phyloP scores from a whole-genome alignment of 2,888 invertebrate species.

The Tiphia femorata region DNA sequence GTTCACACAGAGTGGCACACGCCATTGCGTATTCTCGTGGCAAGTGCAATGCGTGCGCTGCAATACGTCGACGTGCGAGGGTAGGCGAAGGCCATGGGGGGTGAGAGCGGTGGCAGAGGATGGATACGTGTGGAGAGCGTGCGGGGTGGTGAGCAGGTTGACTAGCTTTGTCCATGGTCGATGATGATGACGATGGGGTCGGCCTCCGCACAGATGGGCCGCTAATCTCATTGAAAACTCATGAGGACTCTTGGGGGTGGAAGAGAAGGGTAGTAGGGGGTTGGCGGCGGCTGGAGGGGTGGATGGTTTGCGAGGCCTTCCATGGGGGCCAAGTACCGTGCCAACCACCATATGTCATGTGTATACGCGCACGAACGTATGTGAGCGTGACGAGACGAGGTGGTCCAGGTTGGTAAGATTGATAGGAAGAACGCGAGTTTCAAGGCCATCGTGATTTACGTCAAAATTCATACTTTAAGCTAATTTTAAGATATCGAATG shows the following conservation, averaged over 20 bases:
- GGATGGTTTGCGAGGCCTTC: slow-evolving; percentile 41
- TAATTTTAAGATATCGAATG: too few relatives aligned
- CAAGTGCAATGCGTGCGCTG: slow-evolving; percentile 55
- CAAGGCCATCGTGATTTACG: too few relatives aligned
- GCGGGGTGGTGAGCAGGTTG: slow-evolving; percentile 63
- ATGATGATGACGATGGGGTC: slow-evolving; percentile 65
- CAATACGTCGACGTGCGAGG: slow-evolving; percentile 13
- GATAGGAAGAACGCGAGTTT: too few relatives aligned
- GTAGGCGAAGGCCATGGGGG: slow-evolving; percentile 23
- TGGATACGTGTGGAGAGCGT: slow-evolving; percentile 51
- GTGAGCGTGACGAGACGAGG: too few relatives aligned
- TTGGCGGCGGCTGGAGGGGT: slow-evolving; percentile 33
- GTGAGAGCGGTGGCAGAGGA: slow-evolving; percentile 30
- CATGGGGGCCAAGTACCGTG: slow-evolving; percentile 60
- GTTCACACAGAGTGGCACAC: too few relatives aligned
- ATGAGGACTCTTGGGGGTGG: slow-evolving; percentile 63
- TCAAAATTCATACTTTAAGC: too few relatives aligned
- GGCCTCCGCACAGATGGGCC: slow-evolving; percentile 67
- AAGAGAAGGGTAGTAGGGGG: slow-evolving; percentile 31
- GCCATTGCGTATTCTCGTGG: too few relatives aligned
- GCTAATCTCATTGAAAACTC: slow-evolving; percentile 70
- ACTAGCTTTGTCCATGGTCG: slow-evolving; percentile 65
- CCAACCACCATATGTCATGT: slow-evolving; percentile 68
- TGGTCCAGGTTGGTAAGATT: too few relatives aligned
- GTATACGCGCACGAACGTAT: slow-evolving; percentile 57